These are phyloP conservation scores for Ormyrus rosae DNA, from an alignment of 2,888 invertebrate species.

Conservation along the genomic window DNA sequence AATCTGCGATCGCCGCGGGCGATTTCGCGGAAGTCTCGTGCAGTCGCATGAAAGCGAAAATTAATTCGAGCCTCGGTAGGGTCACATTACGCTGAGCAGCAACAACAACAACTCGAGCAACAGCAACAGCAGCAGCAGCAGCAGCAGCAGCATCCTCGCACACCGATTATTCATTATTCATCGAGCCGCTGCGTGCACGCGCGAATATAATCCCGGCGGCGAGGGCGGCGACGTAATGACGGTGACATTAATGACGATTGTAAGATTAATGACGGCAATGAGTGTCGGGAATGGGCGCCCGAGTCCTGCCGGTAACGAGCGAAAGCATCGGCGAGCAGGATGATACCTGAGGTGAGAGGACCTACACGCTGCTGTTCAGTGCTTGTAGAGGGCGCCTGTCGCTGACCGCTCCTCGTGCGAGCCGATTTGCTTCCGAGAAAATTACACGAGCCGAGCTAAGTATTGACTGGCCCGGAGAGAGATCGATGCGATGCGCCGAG, in stretches of 20 bases:
- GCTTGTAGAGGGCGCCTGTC: conserved; percentile 11
- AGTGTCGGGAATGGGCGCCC: conserved; percentile 52
- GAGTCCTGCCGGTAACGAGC: conserved; percentile 22
- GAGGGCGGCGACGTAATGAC: conserved; percentile 24
- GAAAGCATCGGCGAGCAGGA: background rate
- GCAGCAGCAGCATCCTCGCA: background rate
- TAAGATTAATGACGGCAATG: conserved; percentile 61
- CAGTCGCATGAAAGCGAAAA: conserved; percentile 8
- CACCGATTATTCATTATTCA: conserved; percentile 45
- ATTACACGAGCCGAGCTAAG: conserved; percentile 7
- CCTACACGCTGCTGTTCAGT: too few relatives aligned
- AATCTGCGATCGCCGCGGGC: background rate
- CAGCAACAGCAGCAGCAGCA: background rate
- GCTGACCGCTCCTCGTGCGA: conserved; percentile 25
- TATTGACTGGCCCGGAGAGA: background rate
- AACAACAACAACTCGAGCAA: background rate
- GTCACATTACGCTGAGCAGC: background rate
- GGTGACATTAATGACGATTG: conserved; percentile 55
- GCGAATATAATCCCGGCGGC: background rate
- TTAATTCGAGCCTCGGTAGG: conserved; percentile 33
- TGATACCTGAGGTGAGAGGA: too few relatives aligned
- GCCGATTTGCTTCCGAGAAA: background rate
- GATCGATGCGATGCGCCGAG: background rate
- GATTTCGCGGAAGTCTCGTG: background rate
- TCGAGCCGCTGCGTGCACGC: background rate